Evolutionary conservation across 2,113 vertebrate species (phyloP).

Genomic region (Percina caprodes): DNA sequence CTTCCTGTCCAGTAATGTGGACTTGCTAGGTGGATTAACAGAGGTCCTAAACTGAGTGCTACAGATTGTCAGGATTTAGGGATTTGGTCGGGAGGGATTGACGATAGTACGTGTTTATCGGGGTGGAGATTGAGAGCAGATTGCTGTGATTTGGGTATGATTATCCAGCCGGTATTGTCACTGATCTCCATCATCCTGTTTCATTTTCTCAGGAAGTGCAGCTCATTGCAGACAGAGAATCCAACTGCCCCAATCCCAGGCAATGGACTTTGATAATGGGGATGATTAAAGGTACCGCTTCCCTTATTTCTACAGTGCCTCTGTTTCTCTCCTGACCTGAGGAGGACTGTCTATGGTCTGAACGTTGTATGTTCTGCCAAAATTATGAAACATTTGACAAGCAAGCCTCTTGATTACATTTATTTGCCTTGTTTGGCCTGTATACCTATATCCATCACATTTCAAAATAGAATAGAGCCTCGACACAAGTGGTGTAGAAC

Average conservation of each 20-base stretch:
- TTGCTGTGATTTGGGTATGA: slow-evolving; percentile 83
- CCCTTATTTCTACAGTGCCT: slow-evolving; percentile 11
- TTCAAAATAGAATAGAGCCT: slow-evolving; percentile 11
- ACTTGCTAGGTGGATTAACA: slow-evolving; percentile 80
- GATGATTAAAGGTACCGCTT: slow-evolving; percentile 72
- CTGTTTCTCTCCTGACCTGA: slow-evolving; percentile 22
- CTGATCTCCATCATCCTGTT: slow-evolving; percentile 82
- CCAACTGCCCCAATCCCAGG: slow-evolving; percentile 70
- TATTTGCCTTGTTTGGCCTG: background rate
- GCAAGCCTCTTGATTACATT: background rate
- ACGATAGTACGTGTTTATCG: slow-evolving; percentile 77
- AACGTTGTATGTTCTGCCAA: background rate
- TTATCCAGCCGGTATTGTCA: slow-evolving; percentile 83
- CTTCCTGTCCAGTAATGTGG: slow-evolving; percentile 74
- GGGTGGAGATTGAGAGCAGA: slow-evolving; percentile 86
- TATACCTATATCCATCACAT: background rate
- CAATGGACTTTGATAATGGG: slow-evolving; percentile 74
- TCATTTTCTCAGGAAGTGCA: slow-evolving; percentile 81
- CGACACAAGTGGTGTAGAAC: slow-evolving; percentile 8
- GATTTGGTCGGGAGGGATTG: slow-evolving; percentile 85
- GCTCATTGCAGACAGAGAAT: slow-evolving; percentile 75
- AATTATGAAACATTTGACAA: slow-evolving; percentile 28
- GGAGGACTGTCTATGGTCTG: slow-evolving; percentile 5
- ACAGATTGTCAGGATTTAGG: slow-evolving; percentile 85
- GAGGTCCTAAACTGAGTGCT: slow-evolving; percentile 75